Evolutionary conservation across 2,888 invertebrate genomes (phyloP).

Genomic region (Caenorhabditis panamensis): DNA sequence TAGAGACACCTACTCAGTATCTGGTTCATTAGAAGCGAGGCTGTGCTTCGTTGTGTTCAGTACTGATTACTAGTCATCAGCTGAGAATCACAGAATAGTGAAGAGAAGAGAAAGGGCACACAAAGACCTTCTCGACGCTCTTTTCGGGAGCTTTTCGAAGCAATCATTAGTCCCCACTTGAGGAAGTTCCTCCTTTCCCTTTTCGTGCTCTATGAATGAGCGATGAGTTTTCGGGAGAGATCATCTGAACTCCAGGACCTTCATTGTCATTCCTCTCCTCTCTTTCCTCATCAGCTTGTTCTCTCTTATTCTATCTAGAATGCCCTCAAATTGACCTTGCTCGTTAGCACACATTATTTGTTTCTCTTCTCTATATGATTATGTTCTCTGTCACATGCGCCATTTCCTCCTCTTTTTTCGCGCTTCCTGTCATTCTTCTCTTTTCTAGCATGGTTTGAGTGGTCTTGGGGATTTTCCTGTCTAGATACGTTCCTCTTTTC

Average conservation of each 20-base stretch:
- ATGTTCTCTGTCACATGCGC: too few species aligned
- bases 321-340: too few species aligned
- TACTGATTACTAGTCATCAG: too few species aligned
- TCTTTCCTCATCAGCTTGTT: not conserved
- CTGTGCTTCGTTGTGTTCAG: too few species aligned
- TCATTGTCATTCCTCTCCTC: not conserved
- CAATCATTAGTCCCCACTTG: conserved; percentile 8
- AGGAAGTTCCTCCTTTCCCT: not conserved
- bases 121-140: not conserved
- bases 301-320: not conserved
- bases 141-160: not conserved
- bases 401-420: too few species aligned
- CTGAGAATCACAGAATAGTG: not conserved
- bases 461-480: too few species aligned
- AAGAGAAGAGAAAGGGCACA: not conserved
- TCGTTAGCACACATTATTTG: too few species aligned
- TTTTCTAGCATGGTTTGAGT: too few species aligned
- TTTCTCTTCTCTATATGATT: too few species aligned
- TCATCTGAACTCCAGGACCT: too few species aligned
- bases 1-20: not conserved
- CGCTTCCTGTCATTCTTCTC: too few species aligned
- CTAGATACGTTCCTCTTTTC: too few species aligned
- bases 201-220: not conserved
- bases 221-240: not conserved
- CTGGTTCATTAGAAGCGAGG: not conserved